Base-by-base conservation (phyloP, 2,888 invertebrate species). In the Meloe dianella region DNA sequence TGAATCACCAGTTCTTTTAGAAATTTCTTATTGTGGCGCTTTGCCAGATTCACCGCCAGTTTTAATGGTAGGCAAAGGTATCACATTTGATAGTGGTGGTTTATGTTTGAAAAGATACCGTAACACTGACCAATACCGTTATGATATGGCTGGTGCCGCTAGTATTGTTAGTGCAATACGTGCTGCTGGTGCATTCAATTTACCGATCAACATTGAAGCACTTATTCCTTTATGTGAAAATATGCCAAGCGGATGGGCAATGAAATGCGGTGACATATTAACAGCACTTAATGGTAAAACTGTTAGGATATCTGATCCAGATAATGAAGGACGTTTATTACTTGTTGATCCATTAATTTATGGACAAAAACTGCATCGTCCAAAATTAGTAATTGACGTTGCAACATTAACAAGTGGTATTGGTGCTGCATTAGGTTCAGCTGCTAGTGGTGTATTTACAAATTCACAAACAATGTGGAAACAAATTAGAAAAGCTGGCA, bases 391-490 rank as follows among this genome's bases (percentile, higher is more conserved):
- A 47, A 80, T 93, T 20, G 92, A 92, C 77, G 87, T 92, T 71
- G 92, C 91, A 27, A 91, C 91, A 29, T 84, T 92, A 60, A 92
- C 92, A 32, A 87, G 86, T 24, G 89, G 83, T 20, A 84, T 87
- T 51, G 78, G 81, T 58, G 83, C 86, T 22, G 87, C 88, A 9
- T 76, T 89, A 29, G 89, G 89, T 1, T 81, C 84, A 7, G 85
- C 83, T 5, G 87, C 87, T 1, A 80, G 86, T 56, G 89, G 87
- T 7, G 87, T 86, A 7, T 89, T 85, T 77, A 84, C 85, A 60
- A 88, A 86, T 74, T 86, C 86, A 9, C 83, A 84, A 60, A 78
- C 81, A 2, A 79, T 87, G 78, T 89, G 86, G 86, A 81, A 86
- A 32, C 79, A 83, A 65, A 80, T 88, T 29, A 64, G 85, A 22